A percentile compares a stretch with the other conserved stretches of the same genome.
phyloP scores from a whole-genome alignment of 2,113 vertebrate species.

The Chaetura pelagica region DNA sequence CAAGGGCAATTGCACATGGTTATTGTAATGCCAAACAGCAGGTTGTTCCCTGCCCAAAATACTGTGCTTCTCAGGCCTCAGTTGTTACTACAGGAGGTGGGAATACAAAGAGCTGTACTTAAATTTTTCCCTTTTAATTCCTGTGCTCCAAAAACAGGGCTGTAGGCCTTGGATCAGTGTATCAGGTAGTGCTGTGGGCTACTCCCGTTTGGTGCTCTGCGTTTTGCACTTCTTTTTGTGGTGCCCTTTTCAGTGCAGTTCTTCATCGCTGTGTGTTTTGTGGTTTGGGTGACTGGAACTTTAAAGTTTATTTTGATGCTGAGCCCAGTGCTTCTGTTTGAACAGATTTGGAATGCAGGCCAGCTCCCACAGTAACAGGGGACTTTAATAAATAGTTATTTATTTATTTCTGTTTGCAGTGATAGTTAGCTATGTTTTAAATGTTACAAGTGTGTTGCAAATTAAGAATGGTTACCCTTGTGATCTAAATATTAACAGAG shows the following conservation, averaged over 20 bases:
- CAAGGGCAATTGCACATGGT: fast-evolving
- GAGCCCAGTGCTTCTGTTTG: background rate
- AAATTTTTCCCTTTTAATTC: background rate
- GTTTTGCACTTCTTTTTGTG: fast-evolving
- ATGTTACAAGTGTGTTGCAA: background rate
- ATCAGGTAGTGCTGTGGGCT: background rate
- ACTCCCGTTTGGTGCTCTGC: background rate
- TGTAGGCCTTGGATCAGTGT: background rate
- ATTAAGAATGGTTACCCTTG: background rate
- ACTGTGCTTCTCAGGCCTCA: background rate
- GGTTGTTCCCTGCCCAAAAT: background rate
- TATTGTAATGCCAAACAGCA: background rate
- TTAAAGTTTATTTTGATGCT: fast-evolving
- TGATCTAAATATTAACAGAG: background rate
- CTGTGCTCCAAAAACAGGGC: background rate
- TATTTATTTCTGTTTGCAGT: background rate
- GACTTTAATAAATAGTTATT: background rate
- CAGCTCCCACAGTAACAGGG: background rate
- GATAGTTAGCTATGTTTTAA: background rate
- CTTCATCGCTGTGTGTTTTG: fast-evolving
- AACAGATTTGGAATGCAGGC: background rate
- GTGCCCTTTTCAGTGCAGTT: background rate
- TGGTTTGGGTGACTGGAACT: background rate
- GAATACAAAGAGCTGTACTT: background rate
- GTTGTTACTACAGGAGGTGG: background rate